Evolutionary conservation across 2,888 invertebrate species (phyloP), one percentile per base, ranked within the genome.

Genomic region (Hyposoter dolosus): DNA sequence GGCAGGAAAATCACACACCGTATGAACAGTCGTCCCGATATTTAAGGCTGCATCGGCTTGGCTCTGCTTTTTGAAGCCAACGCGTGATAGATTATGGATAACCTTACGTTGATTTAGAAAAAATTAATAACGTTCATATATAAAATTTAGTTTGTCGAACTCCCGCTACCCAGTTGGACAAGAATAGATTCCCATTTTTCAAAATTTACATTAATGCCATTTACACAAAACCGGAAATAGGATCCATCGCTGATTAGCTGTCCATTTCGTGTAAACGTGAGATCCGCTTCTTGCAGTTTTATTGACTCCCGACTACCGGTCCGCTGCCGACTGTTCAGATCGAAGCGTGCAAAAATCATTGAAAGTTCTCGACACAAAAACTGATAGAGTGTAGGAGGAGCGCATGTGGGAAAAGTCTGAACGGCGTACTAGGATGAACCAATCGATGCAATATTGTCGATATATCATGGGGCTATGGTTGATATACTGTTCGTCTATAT

Each of bases 361-460:
- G 28, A 56, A 60, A 69, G 68, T 17, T 10, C 10, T 45, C 28
- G 17, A 65, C 7, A 6, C n/a, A 45, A 40, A 0, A 35, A 17
- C 50, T 66, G 63, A 23, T 9, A 19, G 71, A n/a, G 45, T 6
- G 23, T 17, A 63, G 53, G 12, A 69, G 50, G 40, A 72, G 15
- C 65, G 60, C 63, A 65, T 43, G 15, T 6, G 15, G 6, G 4
- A n/a, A 65, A 65, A 65, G 50, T 43, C 5, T 5, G 23, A 74
- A 35, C 19, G 43, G 23, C 53, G 40, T 35, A 6, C 35, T 5
- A 23, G 65, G 53, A 53, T 68, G 56, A 60, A 68, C 63, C 82
- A 77, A 85, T 85, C 86, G 84, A 88, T 87, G 81, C 79, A 74
- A 80, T 81, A 84, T 85, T 83, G 69, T 82, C 86, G 82, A 87